phyloP scores from a whole-genome alignment of 2,113 vertebrate genomes.

The Rhynchomys soricoides region DNA sequence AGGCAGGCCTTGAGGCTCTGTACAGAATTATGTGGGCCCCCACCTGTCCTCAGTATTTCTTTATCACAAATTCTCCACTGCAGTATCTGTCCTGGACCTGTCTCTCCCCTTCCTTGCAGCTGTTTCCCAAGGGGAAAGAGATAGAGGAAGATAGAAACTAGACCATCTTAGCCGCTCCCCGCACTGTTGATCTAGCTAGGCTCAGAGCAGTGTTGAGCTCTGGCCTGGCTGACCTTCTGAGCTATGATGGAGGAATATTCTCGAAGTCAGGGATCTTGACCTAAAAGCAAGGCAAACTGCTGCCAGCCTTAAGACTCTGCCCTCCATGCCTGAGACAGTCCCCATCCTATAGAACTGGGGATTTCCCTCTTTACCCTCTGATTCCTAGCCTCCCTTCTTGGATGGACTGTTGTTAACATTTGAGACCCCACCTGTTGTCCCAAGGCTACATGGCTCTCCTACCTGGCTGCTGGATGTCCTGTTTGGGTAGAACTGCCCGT shows the following conservation, averaged over 20 bases:
- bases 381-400: neutral
- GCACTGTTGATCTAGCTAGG: neutral
- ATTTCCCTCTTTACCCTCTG: neutral
- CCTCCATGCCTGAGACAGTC: neutral
- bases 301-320: neutral
- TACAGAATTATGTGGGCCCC: neutral
- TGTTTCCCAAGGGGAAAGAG: too few species aligned
- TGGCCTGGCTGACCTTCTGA: neutral
- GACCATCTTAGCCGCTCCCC: too few species aligned
- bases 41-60: neutral
- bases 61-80: too few species aligned
- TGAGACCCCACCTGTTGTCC: neutral
- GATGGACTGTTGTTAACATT: accelerated
- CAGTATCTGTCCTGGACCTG: neutral
- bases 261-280: too few species aligned
- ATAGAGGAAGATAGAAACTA: neutral
- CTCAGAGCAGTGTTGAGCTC: neutral
- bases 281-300: neutral
- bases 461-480: neutral
- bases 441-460: neutral
- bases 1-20: neutral
- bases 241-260: neutral
- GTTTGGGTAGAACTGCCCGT: neutral
- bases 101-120: neutral
- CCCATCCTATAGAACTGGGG: neutral